Conservation (phyloP, 2,113 vertebrate species). For the Aphyosemion australe region DNA sequence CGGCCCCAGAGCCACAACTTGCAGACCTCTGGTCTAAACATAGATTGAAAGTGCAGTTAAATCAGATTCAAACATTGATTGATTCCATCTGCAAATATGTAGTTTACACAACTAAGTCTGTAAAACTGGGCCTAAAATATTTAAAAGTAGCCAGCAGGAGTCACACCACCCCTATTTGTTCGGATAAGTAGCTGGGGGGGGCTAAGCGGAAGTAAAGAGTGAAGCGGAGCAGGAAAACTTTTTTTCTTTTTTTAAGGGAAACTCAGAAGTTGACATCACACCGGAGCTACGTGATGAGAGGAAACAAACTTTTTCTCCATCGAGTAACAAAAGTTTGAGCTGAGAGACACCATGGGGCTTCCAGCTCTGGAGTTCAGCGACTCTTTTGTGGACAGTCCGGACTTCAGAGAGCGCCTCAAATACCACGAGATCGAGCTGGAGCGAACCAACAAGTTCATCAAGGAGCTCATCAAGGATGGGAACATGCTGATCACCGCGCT, state of each 20-base stretch:
- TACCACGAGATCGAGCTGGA: constrained; percentile 96
- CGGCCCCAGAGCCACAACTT: no score
- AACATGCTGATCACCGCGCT: constrained; percentile 91
- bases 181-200: constrained; percentile 6
- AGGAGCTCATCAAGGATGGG: constrained; percentile 96
- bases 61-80: neutral
- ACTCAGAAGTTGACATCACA: constrained; percentile 3
- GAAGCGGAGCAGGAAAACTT: constrained; percentile 41
- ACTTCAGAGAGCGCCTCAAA: constrained; percentile 94
- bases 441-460: constrained; percentile 96
- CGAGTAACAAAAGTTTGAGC: neutral
- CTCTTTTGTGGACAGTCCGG: constrained; percentile 95
- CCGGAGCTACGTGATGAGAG: constrained; percentile 52
- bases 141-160: constrained; percentile 76
- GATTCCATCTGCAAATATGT: neutral
- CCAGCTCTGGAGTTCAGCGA: constrained; percentile 97
- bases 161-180: constrained; percentile 61
- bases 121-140: constrained; percentile 7
- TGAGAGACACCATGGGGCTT: constrained; percentile 84
- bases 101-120: neutral
- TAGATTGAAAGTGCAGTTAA: no score
- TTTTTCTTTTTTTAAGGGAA: constrained; percentile 21
- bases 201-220: constrained; percentile 69
- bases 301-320: neutral
- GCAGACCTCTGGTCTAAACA: no score